These are phyloP conservation scores for Cantharis nigra DNA, from an alignment of 2,888 invertebrate species.

Conservation along the genomic window DNA sequence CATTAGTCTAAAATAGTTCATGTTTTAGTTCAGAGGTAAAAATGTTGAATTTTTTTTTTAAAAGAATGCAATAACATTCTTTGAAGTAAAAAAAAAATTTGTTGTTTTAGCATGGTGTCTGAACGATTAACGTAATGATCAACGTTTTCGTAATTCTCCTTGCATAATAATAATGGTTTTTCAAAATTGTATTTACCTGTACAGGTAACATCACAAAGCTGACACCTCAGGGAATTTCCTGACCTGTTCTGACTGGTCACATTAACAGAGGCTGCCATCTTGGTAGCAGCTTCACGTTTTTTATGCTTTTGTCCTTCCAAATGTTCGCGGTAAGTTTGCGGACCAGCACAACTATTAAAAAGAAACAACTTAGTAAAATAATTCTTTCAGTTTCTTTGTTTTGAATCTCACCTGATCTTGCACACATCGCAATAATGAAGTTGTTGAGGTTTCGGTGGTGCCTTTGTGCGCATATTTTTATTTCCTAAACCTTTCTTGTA, in stretches of 20 bases:
- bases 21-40: no score
- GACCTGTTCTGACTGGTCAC: constrained; percentile 66
- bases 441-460: constrained; percentile 88
- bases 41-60: neutral
- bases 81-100: neutral
- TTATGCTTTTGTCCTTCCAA: constrained; percentile 98
- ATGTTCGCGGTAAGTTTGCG: constrained; percentile 89
- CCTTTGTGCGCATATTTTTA: constrained; percentile 72
- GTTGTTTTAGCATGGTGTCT: constrained; percentile 36
- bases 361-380: neutral
- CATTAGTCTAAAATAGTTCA: no score
- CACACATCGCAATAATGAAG: constrained; percentile 98
- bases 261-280: constrained; percentile 69
- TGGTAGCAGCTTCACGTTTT: constrained; percentile 91
- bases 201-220: constrained; percentile 97
- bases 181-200: constrained; percentile 66
- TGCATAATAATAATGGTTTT: constrained; percentile 10
- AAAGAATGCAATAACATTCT: neutral
- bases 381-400: neutral
- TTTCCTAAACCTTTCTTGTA: constrained; percentile 66
- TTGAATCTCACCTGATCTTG: constrained; percentile 80
- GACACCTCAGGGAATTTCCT: constrained; percentile 83
- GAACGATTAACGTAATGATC: constrained; percentile 27
- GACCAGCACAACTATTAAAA: constrained; percentile 52
- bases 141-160: constrained; percentile 35